Evolutionary conservation across 2,888 invertebrate genomes (phyloP).

Genomic region (Ectobius pallidus): DNA sequence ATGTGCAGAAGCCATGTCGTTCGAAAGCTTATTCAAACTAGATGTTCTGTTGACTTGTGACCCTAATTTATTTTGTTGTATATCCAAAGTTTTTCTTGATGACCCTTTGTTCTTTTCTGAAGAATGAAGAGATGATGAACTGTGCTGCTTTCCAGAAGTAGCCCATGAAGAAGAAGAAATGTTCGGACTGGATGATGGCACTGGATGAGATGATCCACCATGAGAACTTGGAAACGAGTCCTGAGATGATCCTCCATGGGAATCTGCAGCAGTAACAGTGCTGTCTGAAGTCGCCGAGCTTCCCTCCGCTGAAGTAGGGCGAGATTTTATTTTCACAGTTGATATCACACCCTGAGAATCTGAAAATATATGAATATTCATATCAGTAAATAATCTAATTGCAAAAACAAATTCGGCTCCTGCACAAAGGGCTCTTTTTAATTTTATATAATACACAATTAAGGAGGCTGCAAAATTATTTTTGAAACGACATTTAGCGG

Average conservation of each 20-base stretch:
- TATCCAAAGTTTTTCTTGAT: constrained; percentile 8
- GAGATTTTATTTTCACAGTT: constrained; percentile 44
- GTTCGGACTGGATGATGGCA: constrained; percentile 8
- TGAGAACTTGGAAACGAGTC: constrained; percentile 18
- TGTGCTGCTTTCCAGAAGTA: constrained; percentile 12
- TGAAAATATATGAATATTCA: too few species aligned
- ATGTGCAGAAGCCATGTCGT: constrained; percentile 8
- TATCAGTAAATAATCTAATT: too few species aligned
- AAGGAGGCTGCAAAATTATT: too few species aligned
- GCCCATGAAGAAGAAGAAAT: constrained; percentile 9
- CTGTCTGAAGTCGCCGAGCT: not conserved
- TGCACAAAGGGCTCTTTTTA: too few species aligned
- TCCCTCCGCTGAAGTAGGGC: constrained; percentile 25
- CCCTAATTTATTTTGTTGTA: constrained; percentile 19
- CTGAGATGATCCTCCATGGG: constrained; percentile 32
- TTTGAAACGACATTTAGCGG: too few species aligned
- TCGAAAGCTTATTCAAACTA: not conserved
- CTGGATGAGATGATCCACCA: constrained; percentile 14
- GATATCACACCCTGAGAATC: constrained; percentile 54
- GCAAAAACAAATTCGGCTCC: too few species aligned
- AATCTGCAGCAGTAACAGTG: constrained; percentile 24
- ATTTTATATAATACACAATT: too few species aligned
- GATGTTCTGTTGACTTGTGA: constrained; percentile 18
- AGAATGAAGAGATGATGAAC: constrained; percentile 5
- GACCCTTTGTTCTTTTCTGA: constrained; percentile 13